Percentiles rank a stretch among this genome's conserved stretches.
Conservation (phyloP, 2,888 invertebrate species). For the Aethes cnicana region DNA sequence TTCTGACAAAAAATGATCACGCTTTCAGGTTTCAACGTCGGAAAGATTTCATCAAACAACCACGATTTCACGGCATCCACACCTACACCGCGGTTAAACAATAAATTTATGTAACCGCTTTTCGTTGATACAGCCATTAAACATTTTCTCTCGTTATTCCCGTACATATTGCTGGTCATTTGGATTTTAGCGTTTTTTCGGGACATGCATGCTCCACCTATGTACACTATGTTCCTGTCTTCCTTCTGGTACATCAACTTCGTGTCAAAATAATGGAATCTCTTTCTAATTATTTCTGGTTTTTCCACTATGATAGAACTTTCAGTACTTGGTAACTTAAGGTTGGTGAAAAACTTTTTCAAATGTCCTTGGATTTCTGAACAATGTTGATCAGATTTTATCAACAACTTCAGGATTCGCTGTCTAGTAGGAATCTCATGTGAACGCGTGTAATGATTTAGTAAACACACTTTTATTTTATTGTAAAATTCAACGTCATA, state of each 20-base stretch:
- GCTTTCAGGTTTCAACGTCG: slow-evolving; percentile 1
- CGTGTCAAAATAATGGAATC: slow-evolving; percentile 12
- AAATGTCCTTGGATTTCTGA: background rate
- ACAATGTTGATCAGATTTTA: too few species aligned
- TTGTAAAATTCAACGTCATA: background rate
- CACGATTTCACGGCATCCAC: background rate
- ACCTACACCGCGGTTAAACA: background rate
- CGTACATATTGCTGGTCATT: background rate
- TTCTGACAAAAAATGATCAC: slow-evolving; percentile 17
- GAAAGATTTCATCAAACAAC: slow-evolving; percentile 15
- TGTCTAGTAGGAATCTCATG: background rate
- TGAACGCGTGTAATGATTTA: background rate
- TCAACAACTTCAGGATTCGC: background rate
- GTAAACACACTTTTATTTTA: background rate
- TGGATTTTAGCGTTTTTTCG: background rate
- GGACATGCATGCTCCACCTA: background rate
- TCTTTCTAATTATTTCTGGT: slow-evolving; percentile 19
- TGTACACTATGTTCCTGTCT: slow-evolving; percentile 18
- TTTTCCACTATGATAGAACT: slow-evolving; percentile 23
- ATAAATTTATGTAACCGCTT: background rate
- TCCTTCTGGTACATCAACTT: slow-evolving; percentile 12
- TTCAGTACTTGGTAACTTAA: slow-evolving; percentile 3
- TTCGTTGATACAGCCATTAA: slow-evolving; percentile 6
- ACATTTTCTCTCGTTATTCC: background rate
- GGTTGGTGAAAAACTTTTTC: slow-evolving; percentile 2